A percentile compares a stretch with the other conserved stretches of the same genome.
Evolutionary conservation across 2,797 vertebrate genomes (phyloP).

Genomic region (Lutjanus argentimaculatus): DNA sequence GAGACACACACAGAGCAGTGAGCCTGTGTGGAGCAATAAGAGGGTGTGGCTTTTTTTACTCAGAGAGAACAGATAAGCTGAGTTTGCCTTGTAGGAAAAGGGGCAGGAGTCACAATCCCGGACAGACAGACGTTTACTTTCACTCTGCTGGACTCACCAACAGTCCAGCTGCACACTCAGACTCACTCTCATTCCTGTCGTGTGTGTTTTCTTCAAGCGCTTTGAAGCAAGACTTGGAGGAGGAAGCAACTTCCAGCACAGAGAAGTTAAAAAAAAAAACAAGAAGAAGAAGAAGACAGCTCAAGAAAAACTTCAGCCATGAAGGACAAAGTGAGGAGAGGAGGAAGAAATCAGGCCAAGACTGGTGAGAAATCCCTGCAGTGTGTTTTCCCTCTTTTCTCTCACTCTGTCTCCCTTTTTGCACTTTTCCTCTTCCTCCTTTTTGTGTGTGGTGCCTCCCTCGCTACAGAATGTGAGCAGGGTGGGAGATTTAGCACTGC

Average conservation of each 20-base stretch:
- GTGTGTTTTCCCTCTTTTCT: constrained; percentile 19
- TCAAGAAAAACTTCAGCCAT: constrained; percentile 70
- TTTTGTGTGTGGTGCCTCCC: constrained; percentile 51
- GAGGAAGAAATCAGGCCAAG: constrained; percentile 79
- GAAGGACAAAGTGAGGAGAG: constrained; percentile 85
- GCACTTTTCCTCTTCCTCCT: constrained; percentile 45
- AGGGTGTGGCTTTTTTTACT: constrained; percentile 81
- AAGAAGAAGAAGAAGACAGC: constrained; percentile 34
- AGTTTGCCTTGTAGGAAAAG: constrained; percentile 64
- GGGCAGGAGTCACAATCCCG: constrained; percentile 67
- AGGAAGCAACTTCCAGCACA: constrained; percentile 33
- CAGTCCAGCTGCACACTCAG: constrained; percentile 40
- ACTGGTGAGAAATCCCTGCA: constrained; percentile 77
- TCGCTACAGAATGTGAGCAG: constrained; percentile 59
- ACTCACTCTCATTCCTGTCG: constrained; percentile 13
- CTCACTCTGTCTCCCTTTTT: constrained; percentile 4
- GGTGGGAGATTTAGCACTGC: constrained; percentile 71
- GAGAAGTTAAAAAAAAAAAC: constrained; percentile 28
- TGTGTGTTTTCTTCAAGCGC: constrained; percentile 30
- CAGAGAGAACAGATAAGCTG: constrained; percentile 76
- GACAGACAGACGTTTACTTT: constrained; percentile 54
- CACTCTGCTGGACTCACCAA: constrained; percentile 38
- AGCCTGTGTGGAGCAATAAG: constrained; percentile 79
- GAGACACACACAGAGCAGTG: constrained; percentile 56
- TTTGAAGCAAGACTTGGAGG: constrained; percentile 43